These are phyloP conservation scores for Lasioglossum baleicum DNA, from an alignment of 1,140 invertebrate genomes.

Conservation along the genomic window DNA sequence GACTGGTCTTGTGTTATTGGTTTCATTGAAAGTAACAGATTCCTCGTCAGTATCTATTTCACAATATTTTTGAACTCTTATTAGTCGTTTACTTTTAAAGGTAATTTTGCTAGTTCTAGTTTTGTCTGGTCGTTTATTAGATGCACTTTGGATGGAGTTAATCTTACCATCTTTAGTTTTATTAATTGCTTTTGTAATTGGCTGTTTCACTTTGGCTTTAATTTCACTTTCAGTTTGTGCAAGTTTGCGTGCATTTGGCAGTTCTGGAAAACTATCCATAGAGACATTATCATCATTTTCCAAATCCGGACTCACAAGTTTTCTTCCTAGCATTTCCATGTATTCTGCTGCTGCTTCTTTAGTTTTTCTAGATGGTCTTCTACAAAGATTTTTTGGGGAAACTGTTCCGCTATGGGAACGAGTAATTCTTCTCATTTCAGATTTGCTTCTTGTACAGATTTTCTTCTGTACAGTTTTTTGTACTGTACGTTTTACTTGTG, in stretches of 20 bases:
- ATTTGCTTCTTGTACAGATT: slow-evolving; percentile 69
- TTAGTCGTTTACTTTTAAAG: slow-evolving; percentile 70
- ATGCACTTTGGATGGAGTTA: background rate
- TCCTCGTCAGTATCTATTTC: slow-evolving; percentile 76
- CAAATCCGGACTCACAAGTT: slow-evolving; percentile 82
- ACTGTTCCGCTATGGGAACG: slow-evolving; percentile 67
- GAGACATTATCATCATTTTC: slow-evolving; percentile 84
- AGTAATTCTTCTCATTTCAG: slow-evolving; percentile 73
- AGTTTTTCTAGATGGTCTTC: slow-evolving; percentile 85
- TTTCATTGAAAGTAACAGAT: slow-evolving; percentile 67
- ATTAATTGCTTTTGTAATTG: slow-evolving; percentile 27
- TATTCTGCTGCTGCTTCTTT: slow-evolving; percentile 88
- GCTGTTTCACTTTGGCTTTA: slow-evolving; percentile 77
- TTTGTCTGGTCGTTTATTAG: slow-evolving; percentile 54
- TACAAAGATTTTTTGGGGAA: slow-evolving; percentile 56
- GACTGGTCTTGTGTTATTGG: slow-evolving; percentile 58
- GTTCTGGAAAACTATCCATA: slow-evolving; percentile 84
- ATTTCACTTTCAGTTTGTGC: slow-evolving; percentile 83
- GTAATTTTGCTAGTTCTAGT: slow-evolving; percentile 51
- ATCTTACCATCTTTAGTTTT: slow-evolving; percentile 53
- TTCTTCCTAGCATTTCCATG: slow-evolving; percentile 87
- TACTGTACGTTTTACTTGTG: slow-evolving; percentile 52
- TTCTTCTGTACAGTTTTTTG: slow-evolving; percentile 68
- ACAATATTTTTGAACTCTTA: slow-evolving; percentile 71
- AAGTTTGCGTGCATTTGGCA: slow-evolving; percentile 83